These are phyloP conservation scores for Drosophila pseudotakahashii DNA, from an alignment of 2,888 invertebrate species.

Conservation along the genomic window DNA sequence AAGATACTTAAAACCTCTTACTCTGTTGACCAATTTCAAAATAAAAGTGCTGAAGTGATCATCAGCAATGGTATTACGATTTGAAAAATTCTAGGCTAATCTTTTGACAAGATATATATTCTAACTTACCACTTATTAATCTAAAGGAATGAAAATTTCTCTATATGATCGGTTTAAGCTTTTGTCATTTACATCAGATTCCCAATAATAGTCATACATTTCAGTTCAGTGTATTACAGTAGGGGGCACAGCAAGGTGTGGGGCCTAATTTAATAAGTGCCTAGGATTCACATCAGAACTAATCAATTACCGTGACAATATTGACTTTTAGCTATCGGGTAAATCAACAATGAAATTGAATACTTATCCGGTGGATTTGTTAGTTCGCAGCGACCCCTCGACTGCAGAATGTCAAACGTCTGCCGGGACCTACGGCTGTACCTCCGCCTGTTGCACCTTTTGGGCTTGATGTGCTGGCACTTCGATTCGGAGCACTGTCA, in stretches of 20 bases:
- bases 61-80: too few relatives aligned
- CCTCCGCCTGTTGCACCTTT: slow-evolving; percentile 34
- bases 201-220: too few relatives aligned
- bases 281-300: neutral
- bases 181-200: too few relatives aligned
- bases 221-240: neutral
- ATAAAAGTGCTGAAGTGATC: too few relatives aligned
- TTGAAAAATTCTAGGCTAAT: too few relatives aligned
- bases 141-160: too few relatives aligned
- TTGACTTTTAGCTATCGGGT: slow-evolving; percentile 10
- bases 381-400: slow-evolving; percentile 5
- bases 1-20: too few relatives aligned
- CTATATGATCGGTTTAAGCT: too few relatives aligned
- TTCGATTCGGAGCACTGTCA: slow-evolving; percentile 42
- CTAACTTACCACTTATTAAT: too few relatives aligned
- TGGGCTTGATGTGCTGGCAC: slow-evolving; percentile 56
- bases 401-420: slow-evolving; percentile 44
- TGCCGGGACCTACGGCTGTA: slow-evolving; percentile 53
- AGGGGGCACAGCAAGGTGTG: neutral
- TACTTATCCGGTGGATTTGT: slow-evolving; percentile 23
- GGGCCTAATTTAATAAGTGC: neutral
- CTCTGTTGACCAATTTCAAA: too few relatives aligned
- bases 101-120: too few relatives aligned
- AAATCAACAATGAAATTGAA: slow-evolving; percentile 5
- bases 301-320: slow-evolving; percentile 19